Base-by-base conservation (phyloP, 2,888 invertebrate species). In the Ametastegia equiseti region DNA sequence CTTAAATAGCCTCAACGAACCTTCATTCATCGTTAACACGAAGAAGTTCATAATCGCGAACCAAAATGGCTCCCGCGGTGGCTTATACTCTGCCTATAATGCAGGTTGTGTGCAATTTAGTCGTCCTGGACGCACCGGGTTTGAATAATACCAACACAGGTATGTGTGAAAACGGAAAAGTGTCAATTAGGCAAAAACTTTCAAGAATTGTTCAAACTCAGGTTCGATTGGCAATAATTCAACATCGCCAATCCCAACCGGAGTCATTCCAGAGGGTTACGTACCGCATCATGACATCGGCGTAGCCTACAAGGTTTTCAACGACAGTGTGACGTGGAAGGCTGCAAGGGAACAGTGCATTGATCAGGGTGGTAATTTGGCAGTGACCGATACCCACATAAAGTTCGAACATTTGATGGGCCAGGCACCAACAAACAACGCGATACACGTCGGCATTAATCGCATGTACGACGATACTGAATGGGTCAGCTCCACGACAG, bases 21-120 rank as follows among this genome's bases (percentile, higher is more conserved):
- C 42, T 42, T 42, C 42, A 42, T 42, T 9, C 42, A 42, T 54
- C 6, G 3, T 54, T 11, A 54, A 23, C 23, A 23, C 1, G 23
- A 54, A 54, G 9, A 23, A 23, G 23, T 23, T 19, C 54, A 54
- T 54, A 19, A 4, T 54, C 9, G 54, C 23, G 9, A 23, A 23
- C 2, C 9, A 54, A 11, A 19, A 69, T 69, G 69, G 69, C 69
- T 45, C 42, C 69, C 6, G 27, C 27, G 45, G 23, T 69, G 3
- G 45, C 69, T 13, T 65, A 65, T 36, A 69, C 69, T 23, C 5
- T 69, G 13, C 69, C 69, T 45, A 27, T 45, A 11, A 69, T 69
- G 69, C 69, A 69, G 27, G 45, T 69, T 0, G 69, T 69, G 11
- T 69, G 69, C 27, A 45, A 69, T 69, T 45, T 65, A 65, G 65